Conservation (phyloP, 2,888 invertebrate species). For the Eumacrocentrus americanus region DNA sequence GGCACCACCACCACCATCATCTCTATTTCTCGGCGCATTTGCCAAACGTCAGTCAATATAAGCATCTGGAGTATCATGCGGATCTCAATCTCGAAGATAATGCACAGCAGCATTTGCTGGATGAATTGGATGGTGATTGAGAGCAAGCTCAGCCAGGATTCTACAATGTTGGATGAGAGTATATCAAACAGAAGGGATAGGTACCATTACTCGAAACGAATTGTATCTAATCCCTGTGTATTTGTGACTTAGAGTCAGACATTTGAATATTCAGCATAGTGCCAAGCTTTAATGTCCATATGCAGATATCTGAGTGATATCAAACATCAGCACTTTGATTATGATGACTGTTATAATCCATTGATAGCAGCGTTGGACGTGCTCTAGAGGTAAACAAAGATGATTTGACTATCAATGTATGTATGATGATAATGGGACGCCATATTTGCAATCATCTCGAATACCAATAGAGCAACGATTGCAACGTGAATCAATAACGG, state of each 20-base stretch:
- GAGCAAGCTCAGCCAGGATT: too few relatives aligned
- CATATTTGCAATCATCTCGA: conserved; percentile 2
- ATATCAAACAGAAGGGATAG: too few relatives aligned
- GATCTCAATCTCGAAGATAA: neutral
- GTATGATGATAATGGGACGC: neutral
- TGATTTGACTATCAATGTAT: neutral
- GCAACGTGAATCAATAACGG: neutral
- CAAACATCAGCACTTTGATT: too few relatives aligned
- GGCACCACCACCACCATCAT: too few relatives aligned
- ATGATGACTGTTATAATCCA: neutral
- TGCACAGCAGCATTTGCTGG: neutral
- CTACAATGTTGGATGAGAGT: neutral
- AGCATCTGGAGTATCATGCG: neutral
- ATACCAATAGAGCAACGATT: neutral
- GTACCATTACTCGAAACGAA: too few relatives aligned
- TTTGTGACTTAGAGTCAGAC: too few relatives aligned
- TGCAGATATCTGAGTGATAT: too few relatives aligned
- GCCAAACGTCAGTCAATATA: neutral
- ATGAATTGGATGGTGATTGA: neutral
- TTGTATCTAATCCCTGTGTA: too few relatives aligned
- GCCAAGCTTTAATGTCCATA: too few relatives aligned
- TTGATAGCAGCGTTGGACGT: neutral
- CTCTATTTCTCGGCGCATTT: neutral
- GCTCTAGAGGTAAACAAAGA: neutral
- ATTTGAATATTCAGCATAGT: too few relatives aligned